A percentile compares a stretch with the other conserved stretches of the same genome.
These are phyloP conservation scores for Calonectris borealis DNA, from an alignment of 2,113 vertebrate genomes.

Conservation along the genomic window DNA sequence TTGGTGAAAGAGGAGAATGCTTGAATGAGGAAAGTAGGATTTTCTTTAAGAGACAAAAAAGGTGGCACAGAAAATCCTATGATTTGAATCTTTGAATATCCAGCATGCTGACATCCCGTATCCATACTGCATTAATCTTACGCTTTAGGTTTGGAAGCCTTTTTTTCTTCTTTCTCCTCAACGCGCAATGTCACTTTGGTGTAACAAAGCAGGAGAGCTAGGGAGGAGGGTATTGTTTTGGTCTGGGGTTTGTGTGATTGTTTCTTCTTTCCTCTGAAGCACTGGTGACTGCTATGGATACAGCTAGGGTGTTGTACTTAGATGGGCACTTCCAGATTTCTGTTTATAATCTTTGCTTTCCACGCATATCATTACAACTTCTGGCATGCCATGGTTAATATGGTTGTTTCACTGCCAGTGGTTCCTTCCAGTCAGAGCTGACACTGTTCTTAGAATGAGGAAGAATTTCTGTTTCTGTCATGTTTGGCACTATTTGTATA, in stretches of 20 bases:
- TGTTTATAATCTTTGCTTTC: neutral
- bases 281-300: neutral
- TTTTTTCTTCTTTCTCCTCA: neutral
- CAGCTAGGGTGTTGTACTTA: neutral
- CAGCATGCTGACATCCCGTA: neutral
- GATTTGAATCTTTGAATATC: neutral
- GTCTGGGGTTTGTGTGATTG: neutral
- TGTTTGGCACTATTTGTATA: neutral
- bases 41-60: neutral
- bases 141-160: neutral
- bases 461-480: neutral
- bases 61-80: neutral
- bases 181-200: neutral
- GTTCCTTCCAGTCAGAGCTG: neutral
- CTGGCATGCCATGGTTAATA: neutral
- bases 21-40: neutral
- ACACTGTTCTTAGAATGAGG: neutral
- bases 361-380: neutral
- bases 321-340: neutral
- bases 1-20: neutral
- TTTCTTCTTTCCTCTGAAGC: neutral
- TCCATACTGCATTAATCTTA: neutral
- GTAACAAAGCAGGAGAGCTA: neutral
- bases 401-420: neutral
- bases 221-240: neutral